Evolutionary conservation across 2,797 vertebrate species (phyloP).

Genomic region (Bradypodion ventrale): DNA sequence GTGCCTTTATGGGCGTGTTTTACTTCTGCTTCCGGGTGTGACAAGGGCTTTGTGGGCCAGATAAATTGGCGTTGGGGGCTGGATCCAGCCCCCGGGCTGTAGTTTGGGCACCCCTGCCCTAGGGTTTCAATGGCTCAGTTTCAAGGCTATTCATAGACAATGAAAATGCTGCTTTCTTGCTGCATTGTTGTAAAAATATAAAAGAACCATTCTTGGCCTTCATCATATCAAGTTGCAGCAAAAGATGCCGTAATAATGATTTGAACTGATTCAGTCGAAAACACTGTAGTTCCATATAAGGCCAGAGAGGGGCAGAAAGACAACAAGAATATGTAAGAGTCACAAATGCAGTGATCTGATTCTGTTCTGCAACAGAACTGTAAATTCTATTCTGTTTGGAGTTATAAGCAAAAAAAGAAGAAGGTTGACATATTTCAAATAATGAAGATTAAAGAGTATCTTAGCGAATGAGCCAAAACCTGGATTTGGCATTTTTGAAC

Average conservation of each 20-base stretch:
- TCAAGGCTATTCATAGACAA: neutral
- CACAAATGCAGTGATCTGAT: neutral
- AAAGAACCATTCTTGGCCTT: neutral
- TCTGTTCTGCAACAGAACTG: slow-evolving; percentile 29
- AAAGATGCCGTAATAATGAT: neutral
- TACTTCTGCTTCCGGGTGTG: too few relatives aligned
- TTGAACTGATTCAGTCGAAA: neutral
- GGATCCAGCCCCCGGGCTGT: too few relatives aligned
- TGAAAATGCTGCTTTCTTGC: neutral
- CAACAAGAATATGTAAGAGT: slow-evolving; percentile 32
- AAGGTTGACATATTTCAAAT: slow-evolving; percentile 30
- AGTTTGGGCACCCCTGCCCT: too few relatives aligned
- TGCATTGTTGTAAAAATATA: neutral
- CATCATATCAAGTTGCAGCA: neutral
- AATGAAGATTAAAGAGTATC: slow-evolving; percentile 32
- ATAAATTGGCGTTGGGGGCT: too few relatives aligned
- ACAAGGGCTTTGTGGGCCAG: too few relatives aligned
- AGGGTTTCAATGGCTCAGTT: neutral
- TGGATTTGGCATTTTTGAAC: slow-evolving; percentile 45
- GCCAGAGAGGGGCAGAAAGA: slow-evolving; percentile 61
- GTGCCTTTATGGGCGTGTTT: too few relatives aligned
- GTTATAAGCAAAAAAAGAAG: slow-evolving; percentile 50
- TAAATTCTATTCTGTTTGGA: slow-evolving; percentile 37
- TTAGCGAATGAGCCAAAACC: slow-evolving; percentile 32
- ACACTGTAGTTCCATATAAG: slow-evolving; percentile 39